Percentiles rank a stretch among this genome's conserved stretches.
phyloP scores from a whole-genome alignment of 2,113 vertebrate genomes.

The Nibea albiflora region DNA sequence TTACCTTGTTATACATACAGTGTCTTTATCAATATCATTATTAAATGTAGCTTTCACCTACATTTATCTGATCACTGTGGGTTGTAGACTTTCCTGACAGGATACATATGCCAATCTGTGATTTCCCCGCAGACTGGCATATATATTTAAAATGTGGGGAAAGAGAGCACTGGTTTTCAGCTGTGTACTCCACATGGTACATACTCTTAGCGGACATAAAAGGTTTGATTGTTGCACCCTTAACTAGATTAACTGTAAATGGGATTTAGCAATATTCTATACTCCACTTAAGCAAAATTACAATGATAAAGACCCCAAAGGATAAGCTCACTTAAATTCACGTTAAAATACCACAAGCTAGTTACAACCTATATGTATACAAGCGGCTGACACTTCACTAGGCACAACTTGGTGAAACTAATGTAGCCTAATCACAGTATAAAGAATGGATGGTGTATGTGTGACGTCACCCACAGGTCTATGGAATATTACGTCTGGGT shows the following conservation, averaged over 20 bases:
- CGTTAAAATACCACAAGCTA: not conserved
- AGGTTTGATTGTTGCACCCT: too few species aligned
- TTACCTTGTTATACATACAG: not conserved
- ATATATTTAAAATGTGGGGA: not conserved
- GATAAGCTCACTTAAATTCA: too few species aligned
- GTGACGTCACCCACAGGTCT: too few species aligned
- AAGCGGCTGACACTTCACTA: not conserved
- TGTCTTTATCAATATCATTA: slow-evolving; percentile 1
- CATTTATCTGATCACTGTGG: not conserved
- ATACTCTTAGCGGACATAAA: too few species aligned
- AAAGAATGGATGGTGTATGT: too few species aligned
- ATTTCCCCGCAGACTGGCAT: not conserved
- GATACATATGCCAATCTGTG: not conserved
- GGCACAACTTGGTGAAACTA: not conserved
- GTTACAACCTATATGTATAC: not conserved
- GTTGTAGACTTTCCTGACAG: not conserved
- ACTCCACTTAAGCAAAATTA: too few species aligned
- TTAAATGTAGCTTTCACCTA: not conserved
- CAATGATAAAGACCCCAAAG: too few species aligned
- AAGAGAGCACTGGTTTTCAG: not conserved
- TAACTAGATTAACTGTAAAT: not conserved
- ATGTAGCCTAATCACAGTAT: too few species aligned
- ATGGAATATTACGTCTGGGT: too few species aligned
- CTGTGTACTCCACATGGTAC: too few species aligned
- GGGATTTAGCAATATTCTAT: too few species aligned